Evolutionary conservation across 2,888 invertebrate species (phyloP).

Genomic region (Bugula neritina): DNA sequence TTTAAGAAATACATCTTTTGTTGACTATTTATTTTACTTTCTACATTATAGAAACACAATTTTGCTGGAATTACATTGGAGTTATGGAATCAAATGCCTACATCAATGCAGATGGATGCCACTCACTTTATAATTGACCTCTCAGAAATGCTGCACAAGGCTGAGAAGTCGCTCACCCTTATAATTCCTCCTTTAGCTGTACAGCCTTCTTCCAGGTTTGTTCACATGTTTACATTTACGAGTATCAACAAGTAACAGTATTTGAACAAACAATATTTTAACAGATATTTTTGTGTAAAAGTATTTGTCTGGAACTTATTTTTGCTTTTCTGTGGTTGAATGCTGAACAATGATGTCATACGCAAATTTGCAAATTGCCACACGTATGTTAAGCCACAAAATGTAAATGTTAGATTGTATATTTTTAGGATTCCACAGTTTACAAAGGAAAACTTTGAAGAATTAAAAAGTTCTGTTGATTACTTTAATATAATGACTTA

Average conservation of each 20-base stretch:
- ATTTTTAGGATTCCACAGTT: conserved; percentile 54
- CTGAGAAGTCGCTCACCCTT: conserved; percentile 42
- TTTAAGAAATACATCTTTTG: too few relatives aligned
- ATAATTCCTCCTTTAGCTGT: conserved; percentile 38
- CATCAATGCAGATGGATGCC: neutral
- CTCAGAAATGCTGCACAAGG: conserved; percentile 27
- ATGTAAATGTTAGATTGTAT: too few relatives aligned
- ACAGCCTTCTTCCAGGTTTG: neutral
- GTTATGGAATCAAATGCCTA: conserved; percentile 72
- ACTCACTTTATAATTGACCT: conserved; percentile 17
- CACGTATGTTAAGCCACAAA: too few relatives aligned
- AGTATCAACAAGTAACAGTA: too few relatives aligned
- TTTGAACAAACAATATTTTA: too few relatives aligned
- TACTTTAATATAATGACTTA: conserved; percentile 95
- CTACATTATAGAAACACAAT: conserved; percentile 63
- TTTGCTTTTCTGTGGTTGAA: too few relatives aligned
- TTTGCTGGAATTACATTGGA: conserved; percentile 88
- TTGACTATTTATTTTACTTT: too few relatives aligned
- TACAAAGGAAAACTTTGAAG: conserved; percentile 68
- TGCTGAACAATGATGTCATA: too few relatives aligned
- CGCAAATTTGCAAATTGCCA: too few relatives aligned
- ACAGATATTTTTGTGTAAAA: too few relatives aligned
- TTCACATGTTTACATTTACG: too few relatives aligned
- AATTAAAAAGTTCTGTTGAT: conserved; percentile 69
- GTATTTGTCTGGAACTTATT: too few relatives aligned